Percentiles rank a stretch among this genome's conserved stretches.
These are phyloP conservation scores for Myotis vivesi DNA, from an alignment of 2,797 vertebrate species.

Conservation along the genomic window DNA sequence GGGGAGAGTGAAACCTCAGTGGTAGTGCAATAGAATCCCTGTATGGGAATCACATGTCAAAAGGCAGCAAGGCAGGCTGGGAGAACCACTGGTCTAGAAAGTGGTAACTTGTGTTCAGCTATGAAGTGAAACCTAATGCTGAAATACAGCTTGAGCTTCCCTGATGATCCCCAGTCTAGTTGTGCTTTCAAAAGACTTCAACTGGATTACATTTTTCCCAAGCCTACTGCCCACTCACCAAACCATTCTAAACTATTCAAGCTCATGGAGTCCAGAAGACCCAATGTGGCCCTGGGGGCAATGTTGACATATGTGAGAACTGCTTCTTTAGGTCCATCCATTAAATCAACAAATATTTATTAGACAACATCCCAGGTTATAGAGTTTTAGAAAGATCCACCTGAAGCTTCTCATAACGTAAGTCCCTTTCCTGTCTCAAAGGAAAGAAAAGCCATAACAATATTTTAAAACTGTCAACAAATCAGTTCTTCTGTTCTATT, in stretches of 20 bases:
- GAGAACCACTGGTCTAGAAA: neutral
- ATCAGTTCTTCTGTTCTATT: neutral
- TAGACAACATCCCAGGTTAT: neutral
- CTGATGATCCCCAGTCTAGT: neutral
- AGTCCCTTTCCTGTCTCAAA: neutral
- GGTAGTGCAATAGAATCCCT: neutral
- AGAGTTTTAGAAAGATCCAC: neutral
- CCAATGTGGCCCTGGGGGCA: neutral
- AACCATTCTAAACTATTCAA: neutral
- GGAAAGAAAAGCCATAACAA: neutral
- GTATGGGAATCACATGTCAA: no score
- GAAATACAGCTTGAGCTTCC: neutral
- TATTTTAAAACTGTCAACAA: neutral
- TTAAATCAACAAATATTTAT: slow-evolving; percentile 3
- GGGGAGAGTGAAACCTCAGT: neutral
- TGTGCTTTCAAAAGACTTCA: neutral
- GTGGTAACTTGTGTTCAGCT: neutral
- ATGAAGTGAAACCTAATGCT: neutral
- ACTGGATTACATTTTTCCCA: neutral
- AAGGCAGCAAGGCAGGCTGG: rapidly evolving
- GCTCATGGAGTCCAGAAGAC: neutral
- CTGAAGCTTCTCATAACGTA: neutral
- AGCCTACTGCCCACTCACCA: neutral
- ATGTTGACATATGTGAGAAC: neutral
- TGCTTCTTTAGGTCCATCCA: neutral